Base-by-base conservation (phyloP, 2,888 invertebrate species). In the Scaptodrosophila latifasciaeformis region DNA sequence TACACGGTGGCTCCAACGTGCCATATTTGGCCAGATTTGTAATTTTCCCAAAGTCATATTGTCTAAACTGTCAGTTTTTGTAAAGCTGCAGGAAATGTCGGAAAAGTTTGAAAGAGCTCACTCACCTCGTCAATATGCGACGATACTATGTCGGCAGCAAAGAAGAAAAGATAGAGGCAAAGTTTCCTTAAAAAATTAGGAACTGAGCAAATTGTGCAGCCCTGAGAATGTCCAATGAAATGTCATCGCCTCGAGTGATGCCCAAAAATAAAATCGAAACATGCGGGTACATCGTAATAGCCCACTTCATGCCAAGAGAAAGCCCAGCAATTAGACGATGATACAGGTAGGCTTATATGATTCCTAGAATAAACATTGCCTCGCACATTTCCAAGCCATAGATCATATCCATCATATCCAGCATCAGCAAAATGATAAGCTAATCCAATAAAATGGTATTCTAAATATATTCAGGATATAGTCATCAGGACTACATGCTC, bases 231-330 rank as follows among this genome's bases (percentile, higher is more conserved):
- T 0, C 70, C 77, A 4, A 70, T 54, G 44, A 76, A 82, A 34
- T 80, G 72, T 62, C 40, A 2, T 43, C 9, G 5, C 63, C 34
- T 19, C 45, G 29, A 0, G 66, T 69, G 2, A 2, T 19, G 1
- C 43, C n/a, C 4, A 74, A 54, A 2, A 77, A n/a, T 56, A 42
- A 70, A 74, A 48, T 77, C 70, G 10, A 82, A 65, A 50, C 65
- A 61, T 2, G 80, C 70, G 2, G 82, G 54, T 19, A 81, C 24
- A 56, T 82, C 82, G 80, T 92, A 90, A 37, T 90, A 83, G 0
- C 93, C 95, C 87, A 96, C 93, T 85, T 97, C 95, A 78, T 96
- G 94, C 89, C 93, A 97, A 68, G 95, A 95, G 34, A 80, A 80
- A 19, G 58, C 42, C 80, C 81, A 80, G 48, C 70, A 81, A 1